Base-by-base conservation (phyloP, 2,888 invertebrate genomes). In the Drosophila quasianomalipes region DNA sequence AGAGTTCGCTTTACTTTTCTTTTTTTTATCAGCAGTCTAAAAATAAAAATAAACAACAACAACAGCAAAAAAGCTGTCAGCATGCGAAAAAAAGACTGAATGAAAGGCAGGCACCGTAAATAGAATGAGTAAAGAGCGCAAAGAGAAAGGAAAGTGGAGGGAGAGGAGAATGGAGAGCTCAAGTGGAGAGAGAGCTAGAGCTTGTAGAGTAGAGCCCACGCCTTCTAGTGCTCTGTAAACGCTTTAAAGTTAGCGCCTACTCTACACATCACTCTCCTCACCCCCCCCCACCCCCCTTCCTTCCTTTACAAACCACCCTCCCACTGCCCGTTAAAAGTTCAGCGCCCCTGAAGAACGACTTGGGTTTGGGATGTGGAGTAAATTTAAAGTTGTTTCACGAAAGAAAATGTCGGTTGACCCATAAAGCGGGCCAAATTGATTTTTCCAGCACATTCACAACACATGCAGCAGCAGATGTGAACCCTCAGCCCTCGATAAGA, bases 401-500 rank as follows among this genome's bases (percentile, higher is more conserved):
- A 70, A 60, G 52, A 30, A 47, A 68, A 70, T 39, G 69, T 74
- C 77, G 70, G 69, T 72, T 80, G 77, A 80, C 80, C 80, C 74
- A 80, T 62, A 80, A 79, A 74, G 62, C 54, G n/a, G 44, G 10
- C 26, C 30, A 35, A 74, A 80, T 80, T 80, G 79, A 77, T 80
- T 79, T 76, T 79, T 68, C 54, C 74, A 76, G 67, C 62, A 31
- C 53, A 31, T 62, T 39, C 37, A 30, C 67, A 55, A 16, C 63
- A 44, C 19, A 61, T 19, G 37, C 60, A 52, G 53, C 47, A 31
- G 62, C 49, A 31, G 35, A 37, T 31, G 14, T 22, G 54, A 68
- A 65, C 51, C n/a, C 28, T 4, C 49, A 33, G 12, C 64, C 22
- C 28, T 31, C 49, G 33, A 55, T 53, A 52, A 57, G 67, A 73